These are phyloP conservation scores for Pterobdella sp. DNA, from an alignment of 2,888 invertebrate genomes.

Conservation along the genomic window DNA sequence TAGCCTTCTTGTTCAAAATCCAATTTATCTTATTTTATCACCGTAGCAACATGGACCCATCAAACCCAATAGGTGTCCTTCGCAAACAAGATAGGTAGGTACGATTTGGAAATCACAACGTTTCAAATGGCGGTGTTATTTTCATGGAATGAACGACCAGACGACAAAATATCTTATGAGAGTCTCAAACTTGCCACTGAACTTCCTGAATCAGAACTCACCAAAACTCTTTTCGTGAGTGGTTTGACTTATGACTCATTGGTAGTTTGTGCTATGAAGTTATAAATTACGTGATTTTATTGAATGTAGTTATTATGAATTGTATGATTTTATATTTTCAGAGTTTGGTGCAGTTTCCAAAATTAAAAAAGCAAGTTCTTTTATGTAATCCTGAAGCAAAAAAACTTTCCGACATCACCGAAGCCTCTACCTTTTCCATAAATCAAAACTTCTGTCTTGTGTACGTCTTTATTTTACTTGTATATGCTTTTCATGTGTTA, in stretches of 20 bases:
- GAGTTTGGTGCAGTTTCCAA: slow-evolving; percentile 91
- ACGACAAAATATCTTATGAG: slow-evolving; percentile 89
- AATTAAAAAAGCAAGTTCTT: slow-evolving; percentile 86
- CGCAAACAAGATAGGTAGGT: slow-evolving; percentile 76
- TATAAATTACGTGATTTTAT: neutral
- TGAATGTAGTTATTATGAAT: neutral
- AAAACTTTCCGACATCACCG: slow-evolving; percentile 85
- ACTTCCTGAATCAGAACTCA: slow-evolving; percentile 85
- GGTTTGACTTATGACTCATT: too few species aligned
- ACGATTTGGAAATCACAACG: slow-evolving; percentile 95
- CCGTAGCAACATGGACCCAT: too few species aligned
- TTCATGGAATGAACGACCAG: slow-evolving; percentile 88
- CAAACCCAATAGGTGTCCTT: slow-evolving; percentile 68
- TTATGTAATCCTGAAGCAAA: slow-evolving; percentile 68
- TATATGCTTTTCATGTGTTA: neutral
- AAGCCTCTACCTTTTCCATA: slow-evolving; percentile 86
- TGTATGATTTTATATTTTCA: slow-evolving; percentile 43
- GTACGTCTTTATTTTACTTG: slow-evolving; percentile 51
- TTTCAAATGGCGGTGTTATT: slow-evolving; percentile 99
- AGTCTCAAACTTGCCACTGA: slow-evolving; percentile 91
- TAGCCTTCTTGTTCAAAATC: too few species aligned
- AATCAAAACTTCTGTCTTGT: slow-evolving; percentile 88
- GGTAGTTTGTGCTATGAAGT: too few species aligned
- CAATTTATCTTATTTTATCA: too few species aligned
- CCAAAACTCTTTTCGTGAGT: slow-evolving; percentile 67